Percentiles rank a stretch among this genome's conserved stretches.
Conservation (phyloP, 2,888 invertebrate species). For the Chironomus riparius region DNA sequence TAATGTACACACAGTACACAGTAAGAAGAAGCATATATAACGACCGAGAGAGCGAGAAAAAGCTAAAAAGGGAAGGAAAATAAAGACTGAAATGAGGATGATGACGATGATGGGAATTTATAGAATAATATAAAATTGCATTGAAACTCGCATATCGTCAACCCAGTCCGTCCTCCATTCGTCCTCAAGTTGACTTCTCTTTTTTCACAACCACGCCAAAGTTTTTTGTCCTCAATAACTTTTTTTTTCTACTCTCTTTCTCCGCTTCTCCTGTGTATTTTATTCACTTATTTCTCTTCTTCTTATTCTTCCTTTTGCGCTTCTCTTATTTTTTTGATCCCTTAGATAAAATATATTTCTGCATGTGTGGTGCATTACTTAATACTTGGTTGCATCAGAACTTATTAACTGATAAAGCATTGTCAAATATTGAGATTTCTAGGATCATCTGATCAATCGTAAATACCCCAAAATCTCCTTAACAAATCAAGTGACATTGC, state of each 20-base stretch:
- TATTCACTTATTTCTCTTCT: background rate
- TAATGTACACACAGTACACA: background rate
- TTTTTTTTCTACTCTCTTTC: background rate
- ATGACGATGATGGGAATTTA: background rate
- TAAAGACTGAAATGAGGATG: background rate
- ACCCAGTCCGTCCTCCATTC: conserved; percentile 14
- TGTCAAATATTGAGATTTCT: too few relatives aligned
- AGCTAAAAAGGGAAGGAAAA: background rate
- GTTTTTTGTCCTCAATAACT: conserved; percentile 22
- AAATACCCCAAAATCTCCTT: too few relatives aligned
- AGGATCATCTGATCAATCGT: too few relatives aligned
- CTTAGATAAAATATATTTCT: too few relatives aligned
- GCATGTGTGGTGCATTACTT: too few relatives aligned
- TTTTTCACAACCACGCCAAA: conserved; percentile 6
- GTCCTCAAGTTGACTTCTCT: conserved; percentile 16
- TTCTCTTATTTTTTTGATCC: background rate
- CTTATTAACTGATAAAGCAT: too few relatives aligned
- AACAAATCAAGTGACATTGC: too few relatives aligned
- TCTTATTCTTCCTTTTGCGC: background rate
- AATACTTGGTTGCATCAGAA: too few relatives aligned
- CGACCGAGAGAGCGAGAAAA: background rate
- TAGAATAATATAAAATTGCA: background rate
- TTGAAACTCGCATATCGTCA: background rate
- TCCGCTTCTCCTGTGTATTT: background rate
- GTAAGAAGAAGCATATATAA: background rate